phyloP scores from a whole-genome alignment of 2,113 vertebrate species.

The Puma concolor region DNA sequence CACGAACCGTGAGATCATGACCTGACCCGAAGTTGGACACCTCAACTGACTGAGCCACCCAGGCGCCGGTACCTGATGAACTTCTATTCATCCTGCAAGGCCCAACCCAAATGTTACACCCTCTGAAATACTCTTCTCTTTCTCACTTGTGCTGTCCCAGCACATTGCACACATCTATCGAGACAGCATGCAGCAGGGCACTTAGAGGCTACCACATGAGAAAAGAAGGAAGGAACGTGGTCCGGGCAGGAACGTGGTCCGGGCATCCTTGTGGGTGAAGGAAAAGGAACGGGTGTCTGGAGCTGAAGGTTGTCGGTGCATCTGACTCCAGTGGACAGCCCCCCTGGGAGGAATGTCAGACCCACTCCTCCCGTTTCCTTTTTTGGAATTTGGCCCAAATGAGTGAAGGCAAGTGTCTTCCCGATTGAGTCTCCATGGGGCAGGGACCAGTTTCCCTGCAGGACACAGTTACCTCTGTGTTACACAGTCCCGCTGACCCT shows the following conservation, averaged over 20 bases:
- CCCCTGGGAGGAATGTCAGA: background rate
- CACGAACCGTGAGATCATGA: too few species aligned
- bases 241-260: too few species aligned
- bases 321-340: background rate
- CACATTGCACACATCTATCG: rapidly evolving
- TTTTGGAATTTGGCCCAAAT: background rate
- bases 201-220: too few species aligned
- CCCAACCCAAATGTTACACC: background rate
- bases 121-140: background rate
- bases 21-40: too few species aligned
- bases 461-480: background rate
- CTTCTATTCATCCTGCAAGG: background rate
- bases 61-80: background rate
- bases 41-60: too few species aligned
- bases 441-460: background rate
- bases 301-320: background rate
- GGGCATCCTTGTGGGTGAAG: too few species aligned
- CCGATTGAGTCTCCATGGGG: rapidly evolving
- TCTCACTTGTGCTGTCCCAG: background rate
- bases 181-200: background rate
- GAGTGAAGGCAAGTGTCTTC: background rate
- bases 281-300: background rate
- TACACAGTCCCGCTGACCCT: background rate
- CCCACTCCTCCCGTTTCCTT: background rate
- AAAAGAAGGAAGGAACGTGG: background rate